Evolutionary conservation across 2,113 vertebrate genomes (phyloP).

Genomic region (Trichechus manatus): DNA sequence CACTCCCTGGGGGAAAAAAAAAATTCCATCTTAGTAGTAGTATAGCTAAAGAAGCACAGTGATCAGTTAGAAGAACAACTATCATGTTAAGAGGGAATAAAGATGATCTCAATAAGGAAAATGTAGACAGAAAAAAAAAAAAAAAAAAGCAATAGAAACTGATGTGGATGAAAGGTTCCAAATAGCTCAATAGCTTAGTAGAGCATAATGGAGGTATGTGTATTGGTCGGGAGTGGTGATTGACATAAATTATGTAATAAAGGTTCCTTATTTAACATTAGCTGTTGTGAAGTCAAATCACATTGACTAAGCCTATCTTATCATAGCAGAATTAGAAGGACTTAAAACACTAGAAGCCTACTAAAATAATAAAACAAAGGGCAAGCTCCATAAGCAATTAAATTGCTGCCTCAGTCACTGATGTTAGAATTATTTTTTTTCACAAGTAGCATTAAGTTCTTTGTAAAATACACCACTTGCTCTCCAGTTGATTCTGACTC

Average conservation of each 20-base stretch:
- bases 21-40: neutral
- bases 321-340: neutral
- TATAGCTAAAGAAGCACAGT: neutral
- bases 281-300: neutral
- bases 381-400: neutral
- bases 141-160: neutral
- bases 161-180: neutral
- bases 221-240: neutral
- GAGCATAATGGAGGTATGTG: neutral
- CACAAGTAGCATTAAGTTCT: neutral
- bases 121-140: neutral
- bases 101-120: conserved; percentile 1
- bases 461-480: neutral
- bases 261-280: neutral
- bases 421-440: conserved; percentile 12
- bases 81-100: neutral
- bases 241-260: neutral
- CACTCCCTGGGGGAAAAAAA: neutral
- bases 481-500: neutral
- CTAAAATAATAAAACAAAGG: neutral
- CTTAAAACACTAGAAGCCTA: neutral
- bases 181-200: neutral
- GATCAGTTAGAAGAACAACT: neutral
- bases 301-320: neutral
- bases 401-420: neutral